phyloP scores from a whole-genome alignment of 2,113 vertebrate species.

The Nesogale talazaci region DNA sequence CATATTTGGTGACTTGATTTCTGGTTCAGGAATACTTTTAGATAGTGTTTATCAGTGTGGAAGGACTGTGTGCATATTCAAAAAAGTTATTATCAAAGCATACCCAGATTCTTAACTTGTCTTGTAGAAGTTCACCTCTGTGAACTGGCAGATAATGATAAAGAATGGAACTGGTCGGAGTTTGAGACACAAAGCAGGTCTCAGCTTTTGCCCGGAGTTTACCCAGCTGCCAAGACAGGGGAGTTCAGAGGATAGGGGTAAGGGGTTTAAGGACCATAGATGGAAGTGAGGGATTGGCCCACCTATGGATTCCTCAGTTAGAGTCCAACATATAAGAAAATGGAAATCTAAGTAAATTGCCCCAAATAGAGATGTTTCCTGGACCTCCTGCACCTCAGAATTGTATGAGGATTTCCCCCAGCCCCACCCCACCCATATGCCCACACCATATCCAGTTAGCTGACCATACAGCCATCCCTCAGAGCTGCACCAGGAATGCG shows the following conservation, averaged over 20 bases:
- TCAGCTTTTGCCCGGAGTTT: background rate
- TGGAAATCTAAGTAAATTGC: background rate
- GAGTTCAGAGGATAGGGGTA: background rate
- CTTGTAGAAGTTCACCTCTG: background rate
- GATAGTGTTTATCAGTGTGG: background rate
- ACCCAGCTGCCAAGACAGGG: background rate
- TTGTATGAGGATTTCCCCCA: background rate
- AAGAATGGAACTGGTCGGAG: background rate
- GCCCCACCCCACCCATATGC: accelerated
- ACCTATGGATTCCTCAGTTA: background rate
- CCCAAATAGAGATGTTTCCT: background rate
- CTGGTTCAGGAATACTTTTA: background rate
- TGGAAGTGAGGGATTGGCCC: background rate
- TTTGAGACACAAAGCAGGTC: background rate
- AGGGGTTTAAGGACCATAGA: background rate
- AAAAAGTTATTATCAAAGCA: background rate
- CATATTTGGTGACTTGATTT: background rate
- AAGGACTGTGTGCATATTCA: background rate
- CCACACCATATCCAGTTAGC: background rate
- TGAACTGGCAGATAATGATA: background rate
- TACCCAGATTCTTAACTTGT: background rate
- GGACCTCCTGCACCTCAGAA: background rate
- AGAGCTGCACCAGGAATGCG: background rate
- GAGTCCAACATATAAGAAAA: background rate
- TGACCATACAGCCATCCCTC: accelerated